phyloP scores from a whole-genome alignment of 2,888 invertebrate genomes.

The Napeogenes sylphis region DNA sequence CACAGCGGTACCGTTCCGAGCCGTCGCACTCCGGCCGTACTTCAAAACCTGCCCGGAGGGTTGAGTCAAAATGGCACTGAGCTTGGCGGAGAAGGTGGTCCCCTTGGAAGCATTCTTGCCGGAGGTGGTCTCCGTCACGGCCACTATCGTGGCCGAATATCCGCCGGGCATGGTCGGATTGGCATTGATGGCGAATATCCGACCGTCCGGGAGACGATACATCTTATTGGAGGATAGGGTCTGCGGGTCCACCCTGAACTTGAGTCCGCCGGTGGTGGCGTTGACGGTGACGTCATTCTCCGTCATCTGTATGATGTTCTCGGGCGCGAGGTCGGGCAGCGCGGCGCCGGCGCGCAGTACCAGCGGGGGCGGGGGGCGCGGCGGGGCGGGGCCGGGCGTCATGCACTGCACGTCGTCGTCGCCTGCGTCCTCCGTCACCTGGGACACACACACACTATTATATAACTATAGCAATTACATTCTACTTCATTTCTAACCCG shows the following conservation, averaged over 20 bases:
- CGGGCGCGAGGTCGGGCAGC: slow-evolving; percentile 46
- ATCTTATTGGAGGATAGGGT: slow-evolving; percentile 73
- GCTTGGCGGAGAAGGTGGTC: slow-evolving; percentile 61
- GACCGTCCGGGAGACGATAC: slow-evolving; percentile 72
- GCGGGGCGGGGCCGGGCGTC: slow-evolving; percentile 57
- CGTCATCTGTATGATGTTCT: slow-evolving; percentile 73
- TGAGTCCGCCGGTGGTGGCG: slow-evolving; percentile 65
- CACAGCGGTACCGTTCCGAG: neutral
- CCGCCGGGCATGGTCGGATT: slow-evolving; percentile 73
- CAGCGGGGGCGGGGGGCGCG: slow-evolving; percentile 47
- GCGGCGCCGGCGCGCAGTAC: slow-evolving; percentile 37
- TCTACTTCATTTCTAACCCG: too few species aligned
- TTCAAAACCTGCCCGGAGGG: slow-evolving; percentile 27
- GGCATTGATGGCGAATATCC: slow-evolving; percentile 71
- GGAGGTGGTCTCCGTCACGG: slow-evolving; percentile 53
- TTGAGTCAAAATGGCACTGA: slow-evolving; percentile 47
- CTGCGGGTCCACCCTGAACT: slow-evolving; percentile 73
- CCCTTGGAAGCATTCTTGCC: slow-evolving; percentile 48
- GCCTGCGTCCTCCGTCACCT: slow-evolving; percentile 66
- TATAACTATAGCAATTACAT: too few species aligned
- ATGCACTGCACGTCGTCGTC: slow-evolving; percentile 74
- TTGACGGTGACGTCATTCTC: slow-evolving; percentile 75
- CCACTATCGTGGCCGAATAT: slow-evolving; percentile 73
- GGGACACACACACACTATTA: slow-evolving; percentile 12
- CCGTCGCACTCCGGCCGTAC: slow-evolving; percentile 3